Evolutionary conservation across 1,140 invertebrate species (phyloP).

Genomic region (Ooceraea biroi): DNA sequence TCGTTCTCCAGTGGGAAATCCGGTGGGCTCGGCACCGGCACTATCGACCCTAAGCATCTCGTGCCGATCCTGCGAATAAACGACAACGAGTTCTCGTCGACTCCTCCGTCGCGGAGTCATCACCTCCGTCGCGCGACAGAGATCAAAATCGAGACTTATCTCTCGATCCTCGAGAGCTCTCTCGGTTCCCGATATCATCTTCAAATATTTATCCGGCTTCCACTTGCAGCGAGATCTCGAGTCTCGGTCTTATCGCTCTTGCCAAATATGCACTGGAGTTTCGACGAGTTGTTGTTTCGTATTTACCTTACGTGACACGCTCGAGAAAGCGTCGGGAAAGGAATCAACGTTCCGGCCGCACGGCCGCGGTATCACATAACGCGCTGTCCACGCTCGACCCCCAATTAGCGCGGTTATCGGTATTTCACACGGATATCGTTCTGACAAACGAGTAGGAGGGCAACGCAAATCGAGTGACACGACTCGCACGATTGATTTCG

Average conservation of each 20-base stretch:
- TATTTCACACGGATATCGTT: neutral
- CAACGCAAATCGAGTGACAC: too few species aligned
- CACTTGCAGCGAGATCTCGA: constrained; percentile 37
- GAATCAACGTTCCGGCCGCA: too few species aligned
- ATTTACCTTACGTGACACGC: neutral
- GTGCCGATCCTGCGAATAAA: constrained; percentile 78
- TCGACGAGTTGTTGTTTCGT: neutral
- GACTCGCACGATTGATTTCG: neutral
- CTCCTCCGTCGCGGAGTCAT: neutral
- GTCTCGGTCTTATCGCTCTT: constrained; percentile 65
- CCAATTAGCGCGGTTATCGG: constrained; percentile 24
- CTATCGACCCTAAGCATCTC: constrained; percentile 88
- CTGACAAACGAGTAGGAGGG: neutral
- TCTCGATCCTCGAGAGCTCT: constrained; percentile 25
- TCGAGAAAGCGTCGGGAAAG: neutral
- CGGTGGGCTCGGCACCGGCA: constrained; percentile 88
- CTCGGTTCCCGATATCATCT: constrained; percentile 39
- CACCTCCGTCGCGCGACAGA: too few species aligned
- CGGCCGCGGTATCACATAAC: neutral
- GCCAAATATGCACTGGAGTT: constrained; percentile 22
- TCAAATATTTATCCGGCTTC: constrained; percentile 70
- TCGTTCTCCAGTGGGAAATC: constrained; percentile 93
- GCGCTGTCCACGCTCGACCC: neutral
- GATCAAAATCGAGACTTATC: constrained; percentile 28
- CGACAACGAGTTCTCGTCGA: neutral